A percentile compares a stretch with the other conserved stretches of the same genome.
Conservation (phyloP, 2,888 invertebrate species). For the Thymelicus sylvestris region DNA sequence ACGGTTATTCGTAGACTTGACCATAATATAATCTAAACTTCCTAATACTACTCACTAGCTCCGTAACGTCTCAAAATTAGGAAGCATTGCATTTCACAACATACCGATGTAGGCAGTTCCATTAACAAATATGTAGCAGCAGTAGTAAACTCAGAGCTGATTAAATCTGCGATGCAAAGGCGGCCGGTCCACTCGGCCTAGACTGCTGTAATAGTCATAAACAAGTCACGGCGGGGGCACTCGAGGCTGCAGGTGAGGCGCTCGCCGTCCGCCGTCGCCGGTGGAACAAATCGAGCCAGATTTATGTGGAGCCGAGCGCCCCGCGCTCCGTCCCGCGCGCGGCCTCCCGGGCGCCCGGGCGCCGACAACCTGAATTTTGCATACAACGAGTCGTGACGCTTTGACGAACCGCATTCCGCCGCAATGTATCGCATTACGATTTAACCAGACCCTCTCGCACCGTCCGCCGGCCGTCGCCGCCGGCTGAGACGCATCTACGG, state of each 20-base stretch:
- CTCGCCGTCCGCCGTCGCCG: constrained; percentile 21
- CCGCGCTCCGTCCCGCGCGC: too few species aligned
- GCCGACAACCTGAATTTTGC: constrained; percentile 31
- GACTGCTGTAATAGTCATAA: constrained; percentile 27
- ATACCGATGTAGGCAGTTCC: not conserved
- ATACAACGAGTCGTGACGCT: constrained; percentile 21
- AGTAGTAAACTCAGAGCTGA: constrained; percentile 18
- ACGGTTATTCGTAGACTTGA: too few species aligned
- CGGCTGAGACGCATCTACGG: too few species aligned
- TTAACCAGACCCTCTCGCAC: constrained; percentile 8
- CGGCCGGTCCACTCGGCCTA: constrained; percentile 6
- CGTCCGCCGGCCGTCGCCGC: too few species aligned
- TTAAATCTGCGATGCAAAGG: constrained; percentile 26
- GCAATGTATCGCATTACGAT: constrained; percentile 31
- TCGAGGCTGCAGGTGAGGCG: constrained; percentile 16
- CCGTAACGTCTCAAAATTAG: too few species aligned
- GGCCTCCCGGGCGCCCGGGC: not conserved
- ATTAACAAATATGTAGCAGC: not conserved
- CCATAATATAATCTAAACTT: too few species aligned
- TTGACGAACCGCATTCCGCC: constrained; percentile 31
- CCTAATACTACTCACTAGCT: too few species aligned
- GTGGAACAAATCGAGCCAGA: constrained; percentile 21
- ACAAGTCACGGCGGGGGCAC: constrained; percentile 12
- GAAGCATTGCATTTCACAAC: not conserved
- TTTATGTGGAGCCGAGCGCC: constrained; percentile 12